Percentiles rank a stretch among this genome's conserved stretches.
phyloP scores from a whole-genome alignment of 2,888 invertebrate genomes.

The Hypercompe scribonia region DNA sequence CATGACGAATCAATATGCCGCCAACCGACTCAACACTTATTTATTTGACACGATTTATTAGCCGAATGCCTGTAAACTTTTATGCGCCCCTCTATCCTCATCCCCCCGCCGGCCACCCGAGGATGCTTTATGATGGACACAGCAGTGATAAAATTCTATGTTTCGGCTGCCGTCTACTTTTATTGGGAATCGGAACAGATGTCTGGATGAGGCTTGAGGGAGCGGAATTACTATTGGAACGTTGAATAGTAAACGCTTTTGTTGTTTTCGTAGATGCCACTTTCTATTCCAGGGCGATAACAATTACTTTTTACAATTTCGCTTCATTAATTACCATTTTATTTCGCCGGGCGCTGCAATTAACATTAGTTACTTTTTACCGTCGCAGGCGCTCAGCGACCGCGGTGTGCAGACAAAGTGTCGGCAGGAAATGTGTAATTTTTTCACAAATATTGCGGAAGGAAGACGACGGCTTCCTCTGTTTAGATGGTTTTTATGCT shows the following conservation, averaged over 20 bases:
- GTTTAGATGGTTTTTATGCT: slow-evolving; percentile 86
- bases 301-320: slow-evolving; percentile 71
- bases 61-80: slow-evolving; percentile 86
- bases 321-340: slow-evolving; percentile 79
- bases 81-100: slow-evolving; percentile 75
- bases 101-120: slow-evolving; percentile 58
- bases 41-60: slow-evolving; percentile 87
- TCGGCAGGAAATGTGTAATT: slow-evolving; percentile 83
- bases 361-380: slow-evolving; percentile 78
- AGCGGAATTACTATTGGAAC: slow-evolving; percentile 47
- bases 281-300: slow-evolving; percentile 57
- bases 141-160: slow-evolving; percentile 82
- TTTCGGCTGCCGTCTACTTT: slow-evolving; percentile 75
- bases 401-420: slow-evolving; percentile 75
- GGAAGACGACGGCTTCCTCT: slow-evolving; percentile 81
- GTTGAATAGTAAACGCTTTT: slow-evolving; percentile 43
- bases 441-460: slow-evolving; percentile 85
- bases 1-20: slow-evolving; percentile 87
- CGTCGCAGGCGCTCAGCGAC: slow-evolving; percentile 64
- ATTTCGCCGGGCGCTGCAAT: slow-evolving; percentile 75
- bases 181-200: slow-evolving; percentile 80
- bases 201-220: slow-evolving; percentile 62
- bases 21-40: slow-evolving; percentile 87
- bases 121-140: slow-evolving; percentile 83
- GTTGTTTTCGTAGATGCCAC: slow-evolving; percentile 51